phyloP scores from a whole-genome alignment of 2,113 vertebrate species.

The Gymnarchus niloticus region DNA sequence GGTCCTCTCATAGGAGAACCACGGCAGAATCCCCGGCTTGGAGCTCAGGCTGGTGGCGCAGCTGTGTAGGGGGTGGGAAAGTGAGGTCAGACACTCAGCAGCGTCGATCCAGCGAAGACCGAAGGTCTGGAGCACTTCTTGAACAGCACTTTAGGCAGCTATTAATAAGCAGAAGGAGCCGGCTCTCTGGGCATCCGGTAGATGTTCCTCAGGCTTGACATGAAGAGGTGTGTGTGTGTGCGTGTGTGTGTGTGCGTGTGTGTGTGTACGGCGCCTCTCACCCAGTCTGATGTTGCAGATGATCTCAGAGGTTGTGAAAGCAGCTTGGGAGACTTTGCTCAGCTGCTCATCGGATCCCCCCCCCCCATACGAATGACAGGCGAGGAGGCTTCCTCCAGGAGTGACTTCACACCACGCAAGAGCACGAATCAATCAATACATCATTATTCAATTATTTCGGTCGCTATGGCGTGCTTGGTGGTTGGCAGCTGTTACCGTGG shows the following conservation, averaged over 20 bases:
- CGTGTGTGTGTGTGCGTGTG: conserved; percentile 1
- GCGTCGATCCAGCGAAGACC: conserved; percentile 38
- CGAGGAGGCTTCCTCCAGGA: neutral
- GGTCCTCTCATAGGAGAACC: conserved; percentile 8
- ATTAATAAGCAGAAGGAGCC: neutral
- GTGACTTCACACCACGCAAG: neutral
- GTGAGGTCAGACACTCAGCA: conserved; percentile 65
- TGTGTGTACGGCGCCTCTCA: conserved; percentile 35
- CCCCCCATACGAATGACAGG: neutral
- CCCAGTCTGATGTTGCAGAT: conserved; percentile 28
- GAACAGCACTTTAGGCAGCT: neutral
- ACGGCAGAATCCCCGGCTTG: neutral
- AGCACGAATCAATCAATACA: neutral
- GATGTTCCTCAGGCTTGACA: neutral
- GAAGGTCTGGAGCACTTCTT: neutral
- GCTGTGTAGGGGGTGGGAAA: conserved; percentile 49
- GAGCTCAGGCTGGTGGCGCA: conserved; percentile 44
- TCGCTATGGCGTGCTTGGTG: neutral
- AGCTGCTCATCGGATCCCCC: neutral
- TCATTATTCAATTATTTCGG: neutral
- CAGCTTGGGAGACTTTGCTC: neutral
- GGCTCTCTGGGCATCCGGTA: neutral
- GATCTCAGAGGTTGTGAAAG: conserved; percentile 11
- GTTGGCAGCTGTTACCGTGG: neutral
- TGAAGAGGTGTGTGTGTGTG: neutral